A percentile compares a stretch with the other conserved stretches of the same genome.
phyloP scores from a whole-genome alignment of 2,888 invertebrate genomes.

The Drymonia ruficornis region DNA sequence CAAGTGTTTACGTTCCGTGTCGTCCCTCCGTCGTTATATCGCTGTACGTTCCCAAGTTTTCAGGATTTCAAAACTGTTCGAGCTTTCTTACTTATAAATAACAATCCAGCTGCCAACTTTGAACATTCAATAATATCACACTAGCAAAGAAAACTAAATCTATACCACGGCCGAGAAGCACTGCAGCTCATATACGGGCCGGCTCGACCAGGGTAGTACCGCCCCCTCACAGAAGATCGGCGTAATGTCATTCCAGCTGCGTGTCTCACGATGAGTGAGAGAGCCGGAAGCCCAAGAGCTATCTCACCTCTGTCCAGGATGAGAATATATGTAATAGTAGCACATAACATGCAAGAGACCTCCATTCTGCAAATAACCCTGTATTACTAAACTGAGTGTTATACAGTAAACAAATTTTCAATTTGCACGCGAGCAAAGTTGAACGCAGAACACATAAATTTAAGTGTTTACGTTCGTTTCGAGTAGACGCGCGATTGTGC shows the following conservation, averaged over 20 bases:
- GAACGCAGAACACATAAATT: constrained; percentile 7
- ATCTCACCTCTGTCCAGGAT: too few species aligned
- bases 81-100: neutral
- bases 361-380: too few species aligned
- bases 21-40: neutral
- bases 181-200: too few species aligned
- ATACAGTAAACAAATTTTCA: constrained; percentile 3
- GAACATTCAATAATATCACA: neutral
- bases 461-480: constrained; percentile 5
- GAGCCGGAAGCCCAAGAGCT: too few species aligned
- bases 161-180: too few species aligned
- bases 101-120: neutral
- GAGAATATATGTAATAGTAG: too few species aligned
- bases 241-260: too few species aligned
- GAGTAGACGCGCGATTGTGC: constrained; percentile 3
- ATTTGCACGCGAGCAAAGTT: constrained; percentile 4
- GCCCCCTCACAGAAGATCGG: too few species aligned
- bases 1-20: constrained; percentile 8
- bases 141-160: too few species aligned
- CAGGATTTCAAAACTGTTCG: neutral
- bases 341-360: neutral
- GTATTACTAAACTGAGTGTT: neutral
- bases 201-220: too few species aligned
- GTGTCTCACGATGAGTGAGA: too few species aligned
- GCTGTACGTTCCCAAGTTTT: neutral